phyloP scores from a whole-genome alignment of 2,113 vertebrate species.

The Chrysochloris asiatica region DNA sequence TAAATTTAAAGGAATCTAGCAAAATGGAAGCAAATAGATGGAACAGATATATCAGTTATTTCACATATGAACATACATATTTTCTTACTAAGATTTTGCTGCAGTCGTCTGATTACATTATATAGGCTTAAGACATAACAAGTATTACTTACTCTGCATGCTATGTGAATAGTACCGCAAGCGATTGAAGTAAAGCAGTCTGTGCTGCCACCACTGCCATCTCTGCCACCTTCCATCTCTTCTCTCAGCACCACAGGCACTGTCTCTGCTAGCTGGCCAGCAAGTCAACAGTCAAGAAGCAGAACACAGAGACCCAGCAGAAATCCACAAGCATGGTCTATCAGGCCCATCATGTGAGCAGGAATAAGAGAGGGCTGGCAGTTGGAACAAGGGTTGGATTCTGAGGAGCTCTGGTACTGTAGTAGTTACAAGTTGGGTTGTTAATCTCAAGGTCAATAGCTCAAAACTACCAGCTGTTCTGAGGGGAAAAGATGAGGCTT shows the following conservation, averaged over 20 bases:
- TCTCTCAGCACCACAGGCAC: no score
- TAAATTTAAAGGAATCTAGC: neutral
- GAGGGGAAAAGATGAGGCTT: no score
- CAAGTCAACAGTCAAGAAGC: no score
- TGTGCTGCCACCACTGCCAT: no score
- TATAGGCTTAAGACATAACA: neutral
- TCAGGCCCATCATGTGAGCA: conserved; percentile 96
- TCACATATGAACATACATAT: neutral
- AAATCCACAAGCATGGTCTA: conserved; percentile 95
- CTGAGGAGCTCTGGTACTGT: no score
- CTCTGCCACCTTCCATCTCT: no score
- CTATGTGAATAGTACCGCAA: neutral
- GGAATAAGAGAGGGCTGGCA: conserved; percentile 95
- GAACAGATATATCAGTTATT: neutral
- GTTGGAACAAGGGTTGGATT: conserved; percentile 95
- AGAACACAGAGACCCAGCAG: conserved; percentile 84
- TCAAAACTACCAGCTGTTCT: no score
- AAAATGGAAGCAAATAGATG: neutral
- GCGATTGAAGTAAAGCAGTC: no score
- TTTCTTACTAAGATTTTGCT: neutral
- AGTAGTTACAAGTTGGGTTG: no score
- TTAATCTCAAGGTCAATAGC: no score
- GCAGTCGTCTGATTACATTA: neutral
- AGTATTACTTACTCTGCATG: neutral
- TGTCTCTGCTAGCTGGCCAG: no score